Conservation (phyloP, 2,888 invertebrate genomes). For the Nysson spinosus region DNA sequence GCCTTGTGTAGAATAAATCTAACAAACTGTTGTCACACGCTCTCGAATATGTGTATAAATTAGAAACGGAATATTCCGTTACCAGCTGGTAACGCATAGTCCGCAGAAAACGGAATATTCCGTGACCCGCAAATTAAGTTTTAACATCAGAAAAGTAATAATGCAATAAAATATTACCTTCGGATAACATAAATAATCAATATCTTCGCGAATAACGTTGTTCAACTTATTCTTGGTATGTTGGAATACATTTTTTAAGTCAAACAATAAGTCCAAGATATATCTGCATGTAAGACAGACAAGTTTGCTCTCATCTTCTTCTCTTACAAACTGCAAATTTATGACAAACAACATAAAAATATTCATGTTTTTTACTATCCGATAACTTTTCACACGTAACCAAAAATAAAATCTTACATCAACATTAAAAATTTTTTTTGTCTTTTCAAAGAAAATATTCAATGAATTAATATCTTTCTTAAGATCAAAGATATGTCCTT, state of each 20-base stretch:
- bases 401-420: slow-evolving; percentile 59
- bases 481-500: slow-evolving; percentile 64
- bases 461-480: slow-evolving; percentile 49
- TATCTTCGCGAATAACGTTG: slow-evolving; percentile 44
- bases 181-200: slow-evolving; percentile 53
- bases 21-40: no score
- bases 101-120: no score
- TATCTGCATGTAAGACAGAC: slow-evolving; percentile 72
- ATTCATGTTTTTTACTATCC: background rate
- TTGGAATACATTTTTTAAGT: slow-evolving; percentile 63
- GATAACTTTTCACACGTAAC: no score
- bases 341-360: slow-evolving; percentile 2
- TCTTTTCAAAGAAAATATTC: slow-evolving; percentile 55
- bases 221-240: slow-evolving; percentile 51
- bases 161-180: slow-evolving; percentile 59
- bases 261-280: slow-evolving; percentile 69
- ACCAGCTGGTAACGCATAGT: no score
- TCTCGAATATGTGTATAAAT: no score
- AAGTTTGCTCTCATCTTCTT: background rate
- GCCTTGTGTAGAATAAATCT: no score
- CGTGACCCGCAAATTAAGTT: no score
- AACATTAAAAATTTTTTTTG: slow-evolving; percentile 59
- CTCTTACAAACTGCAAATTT: background rate
- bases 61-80: no score
- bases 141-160: background rate